Percentiles rank a stretch among this genome's conserved stretches.
These are phyloP conservation scores for Melanotaenia nigrans DNA, from an alignment of 2,797 vertebrate species.

Conservation along the genomic window DNA sequence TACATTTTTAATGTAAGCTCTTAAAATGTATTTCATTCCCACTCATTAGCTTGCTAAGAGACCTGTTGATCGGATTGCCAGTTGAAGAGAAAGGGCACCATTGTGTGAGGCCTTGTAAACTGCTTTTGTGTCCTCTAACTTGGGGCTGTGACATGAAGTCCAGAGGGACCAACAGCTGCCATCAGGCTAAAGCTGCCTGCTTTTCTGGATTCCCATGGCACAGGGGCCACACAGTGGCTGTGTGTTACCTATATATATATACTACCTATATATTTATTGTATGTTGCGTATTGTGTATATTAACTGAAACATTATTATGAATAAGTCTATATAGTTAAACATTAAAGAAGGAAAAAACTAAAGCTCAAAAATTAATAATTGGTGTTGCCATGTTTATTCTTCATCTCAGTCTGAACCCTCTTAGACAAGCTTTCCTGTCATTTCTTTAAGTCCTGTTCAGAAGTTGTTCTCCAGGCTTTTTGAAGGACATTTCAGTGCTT, in stretches of 20 bases:
- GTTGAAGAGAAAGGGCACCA: conserved; percentile 49
- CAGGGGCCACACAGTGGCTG: conserved; percentile 3
- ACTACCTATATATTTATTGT: neutral
- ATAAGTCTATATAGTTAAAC: too few species aligned
- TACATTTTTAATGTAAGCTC: conserved; percentile 12
- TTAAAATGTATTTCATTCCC: conserved; percentile 27
- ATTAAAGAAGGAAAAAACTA: too few species aligned
- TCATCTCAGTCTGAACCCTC: too few species aligned
- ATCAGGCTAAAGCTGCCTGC: conserved; percentile 54
- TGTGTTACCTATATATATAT: conserved; percentile 1
- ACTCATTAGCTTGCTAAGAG: conserved; percentile 26
- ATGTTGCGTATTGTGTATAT: too few species aligned
- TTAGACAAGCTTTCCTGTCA: neutral
- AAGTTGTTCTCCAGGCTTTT: too few species aligned
- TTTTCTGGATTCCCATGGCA: conserved; percentile 46
- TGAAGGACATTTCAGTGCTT: neutral
- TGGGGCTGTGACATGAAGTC: conserved; percentile 46
- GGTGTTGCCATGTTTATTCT: too few species aligned
- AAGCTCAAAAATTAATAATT: too few species aligned
- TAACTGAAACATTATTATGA: too few species aligned
- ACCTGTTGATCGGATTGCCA: conserved; percentile 48
- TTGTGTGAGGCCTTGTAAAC: conserved; percentile 55
- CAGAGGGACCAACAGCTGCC: conserved; percentile 53
- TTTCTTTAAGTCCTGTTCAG: neutral
- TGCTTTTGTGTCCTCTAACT: conserved; percentile 37